Evolutionary conservation across 2,113 vertebrate species (phyloP).

Genomic region (Zonotrichia leucophrys): DNA sequence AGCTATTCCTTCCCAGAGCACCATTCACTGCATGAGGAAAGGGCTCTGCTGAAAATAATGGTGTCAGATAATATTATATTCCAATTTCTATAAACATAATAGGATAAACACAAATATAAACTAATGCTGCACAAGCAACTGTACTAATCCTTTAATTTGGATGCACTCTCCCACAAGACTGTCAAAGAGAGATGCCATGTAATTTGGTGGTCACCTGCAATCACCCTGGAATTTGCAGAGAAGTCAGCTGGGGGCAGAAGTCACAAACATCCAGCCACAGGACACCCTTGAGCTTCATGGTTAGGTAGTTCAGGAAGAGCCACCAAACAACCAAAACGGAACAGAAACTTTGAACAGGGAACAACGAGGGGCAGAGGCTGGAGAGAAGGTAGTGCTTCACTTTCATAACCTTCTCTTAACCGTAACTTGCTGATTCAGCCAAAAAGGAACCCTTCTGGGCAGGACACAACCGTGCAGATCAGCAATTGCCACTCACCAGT

Average conservation of each 20-base stretch:
- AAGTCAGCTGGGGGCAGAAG: not conserved
- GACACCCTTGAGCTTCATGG: not conserved
- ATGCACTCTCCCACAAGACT: not conserved
- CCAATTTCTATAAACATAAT: not conserved
- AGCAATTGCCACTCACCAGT: not conserved
- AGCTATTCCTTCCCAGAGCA: not conserved
- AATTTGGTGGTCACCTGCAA: not conserved
- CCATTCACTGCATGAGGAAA: not conserved
- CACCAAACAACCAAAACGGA: not conserved
- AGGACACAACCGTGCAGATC: not conserved
- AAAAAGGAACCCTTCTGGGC: not conserved
- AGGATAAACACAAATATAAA: not conserved
- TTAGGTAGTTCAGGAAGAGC: not conserved
- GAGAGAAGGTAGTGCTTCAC: not conserved
- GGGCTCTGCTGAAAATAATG: not conserved
- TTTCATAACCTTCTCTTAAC: not conserved
- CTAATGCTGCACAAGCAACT: not conserved
- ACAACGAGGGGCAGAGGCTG: not conserved
- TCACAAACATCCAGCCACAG: not conserved
- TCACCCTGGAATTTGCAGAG: not conserved
- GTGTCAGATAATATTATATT: not conserved
- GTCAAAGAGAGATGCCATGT: fast-evolving
- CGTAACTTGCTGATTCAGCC: not conserved
- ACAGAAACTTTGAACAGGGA: not conserved
- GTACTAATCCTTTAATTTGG: not conserved